These are phyloP conservation scores for Pogonocichla stellata DNA, from an alignment of 2,113 vertebrate species.

Conservation along the genomic window DNA sequence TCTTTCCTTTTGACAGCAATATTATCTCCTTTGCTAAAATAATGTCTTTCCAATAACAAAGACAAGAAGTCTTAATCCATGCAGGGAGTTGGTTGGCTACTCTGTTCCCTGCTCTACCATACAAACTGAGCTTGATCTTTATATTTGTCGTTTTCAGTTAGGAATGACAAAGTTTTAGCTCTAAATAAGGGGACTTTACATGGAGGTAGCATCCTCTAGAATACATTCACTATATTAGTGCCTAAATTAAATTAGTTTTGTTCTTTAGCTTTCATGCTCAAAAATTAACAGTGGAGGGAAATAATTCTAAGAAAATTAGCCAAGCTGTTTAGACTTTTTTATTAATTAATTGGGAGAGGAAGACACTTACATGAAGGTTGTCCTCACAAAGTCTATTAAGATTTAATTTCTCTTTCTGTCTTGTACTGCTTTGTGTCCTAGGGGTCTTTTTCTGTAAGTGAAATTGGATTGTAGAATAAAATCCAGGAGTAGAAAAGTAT, in stretches of 20 bases:
- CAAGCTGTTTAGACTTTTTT: not conserved
- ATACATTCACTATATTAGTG: not conserved
- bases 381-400: not conserved
- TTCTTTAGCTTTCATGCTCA: not conserved
- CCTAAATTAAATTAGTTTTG: not conserved
- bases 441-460: not conserved
- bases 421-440: not conserved
- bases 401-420: not conserved
- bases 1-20: not conserved
- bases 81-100: not conserved
- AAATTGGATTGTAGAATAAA: not conserved
- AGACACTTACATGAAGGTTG: not conserved
- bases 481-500: not conserved
- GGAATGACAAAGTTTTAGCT: not conserved
- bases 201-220: not conserved
- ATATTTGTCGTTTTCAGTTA: not conserved
- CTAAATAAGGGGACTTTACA: not conserved
- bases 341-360: rapidly evolving
- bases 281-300: not conserved
- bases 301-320: not conserved
- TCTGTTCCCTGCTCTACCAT: not conserved
- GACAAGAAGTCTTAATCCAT: not conserved
- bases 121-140: not conserved
- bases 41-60: not conserved
- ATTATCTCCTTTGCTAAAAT: not conserved